Evolutionary conservation across 1,140 invertebrate species (phyloP).

Genomic region (Drosophila saltans): DNA sequence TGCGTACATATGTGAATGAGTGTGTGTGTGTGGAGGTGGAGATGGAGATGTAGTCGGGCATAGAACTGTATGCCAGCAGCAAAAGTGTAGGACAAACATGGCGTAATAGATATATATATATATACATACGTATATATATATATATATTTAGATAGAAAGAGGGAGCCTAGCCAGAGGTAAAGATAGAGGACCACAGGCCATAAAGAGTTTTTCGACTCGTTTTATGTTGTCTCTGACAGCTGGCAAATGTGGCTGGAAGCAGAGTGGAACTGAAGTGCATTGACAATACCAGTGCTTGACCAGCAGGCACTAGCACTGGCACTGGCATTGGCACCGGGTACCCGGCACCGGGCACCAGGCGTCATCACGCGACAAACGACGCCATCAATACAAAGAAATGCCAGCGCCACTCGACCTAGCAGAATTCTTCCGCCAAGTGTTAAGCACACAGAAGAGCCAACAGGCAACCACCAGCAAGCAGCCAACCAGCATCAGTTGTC

Average conservation of each 20-base stretch:
- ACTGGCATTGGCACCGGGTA: neutral
- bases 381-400: conserved; percentile 20
- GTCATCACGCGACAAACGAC: conserved; percentile 57
- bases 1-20: conserved; percentile 41
- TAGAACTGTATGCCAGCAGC: conserved; percentile 66
- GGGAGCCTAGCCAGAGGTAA: neutral
- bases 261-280: conserved; percentile 62
- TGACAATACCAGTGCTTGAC: conserved; percentile 66
- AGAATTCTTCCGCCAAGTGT: conserved; percentile 52
- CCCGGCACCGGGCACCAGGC: conserved; percentile 17
- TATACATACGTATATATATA: neutral
- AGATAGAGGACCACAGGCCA: conserved; percentile 1
- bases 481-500: neutral
- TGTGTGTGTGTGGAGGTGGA: conserved; percentile 17
- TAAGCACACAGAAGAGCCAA: conserved; percentile 45
- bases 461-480: neutral
- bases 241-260: conserved; percentile 61
- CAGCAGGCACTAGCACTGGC: conserved; percentile 6
- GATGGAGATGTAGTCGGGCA: conserved; percentile 14
- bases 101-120: conserved; percentile 62
- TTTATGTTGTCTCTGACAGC: conserved; percentile 72
- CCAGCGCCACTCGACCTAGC: conserved; percentile 40
- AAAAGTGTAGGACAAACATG: conserved; percentile 75
- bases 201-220: conserved; percentile 45
- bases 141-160: conserved; percentile 1